Evolutionary conservation across 2,113 vertebrate species (phyloP).

Genomic region (Gymnocephalus cernua): DNA sequence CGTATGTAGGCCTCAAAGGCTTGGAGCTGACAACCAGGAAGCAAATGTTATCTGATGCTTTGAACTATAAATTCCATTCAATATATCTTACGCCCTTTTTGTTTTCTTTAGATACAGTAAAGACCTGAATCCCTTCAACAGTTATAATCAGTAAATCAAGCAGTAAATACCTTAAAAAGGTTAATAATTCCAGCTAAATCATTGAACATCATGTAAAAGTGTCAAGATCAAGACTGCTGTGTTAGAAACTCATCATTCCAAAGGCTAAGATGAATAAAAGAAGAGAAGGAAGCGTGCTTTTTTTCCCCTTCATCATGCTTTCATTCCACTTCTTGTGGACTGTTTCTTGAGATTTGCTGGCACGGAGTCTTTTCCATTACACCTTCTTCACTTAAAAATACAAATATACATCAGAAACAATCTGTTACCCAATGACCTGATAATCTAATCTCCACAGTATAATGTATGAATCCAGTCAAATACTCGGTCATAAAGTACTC

Average conservation of each 20-base stretch:
- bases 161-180: background rate
- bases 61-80: constrained; percentile 13
- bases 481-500: background rate
- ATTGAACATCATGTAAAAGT: constrained; percentile 12
- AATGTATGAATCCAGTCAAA: background rate
- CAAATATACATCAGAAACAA: constrained; percentile 20
- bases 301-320: constrained; percentile 11
- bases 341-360: constrained; percentile 50
- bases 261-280: constrained; percentile 44
- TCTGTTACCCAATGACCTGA: background rate
- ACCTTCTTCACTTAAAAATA: constrained; percentile 25
- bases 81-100: background rate
- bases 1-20: background rate
- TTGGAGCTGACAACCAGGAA: background rate
- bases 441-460: background rate
- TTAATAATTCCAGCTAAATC: background rate
- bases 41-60: background rate
- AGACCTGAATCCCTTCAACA: background rate
- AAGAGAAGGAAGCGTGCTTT: constrained; percentile 19
- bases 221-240: constrained; percentile 9
- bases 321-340: constrained; percentile 34
- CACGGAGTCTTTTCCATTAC: constrained; percentile 41
- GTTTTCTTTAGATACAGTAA: background rate
- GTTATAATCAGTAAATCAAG: background rate
- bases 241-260: constrained; percentile 47